Conservation (phyloP, 2,888 invertebrate species). For the Dorcus hopei region DNA sequence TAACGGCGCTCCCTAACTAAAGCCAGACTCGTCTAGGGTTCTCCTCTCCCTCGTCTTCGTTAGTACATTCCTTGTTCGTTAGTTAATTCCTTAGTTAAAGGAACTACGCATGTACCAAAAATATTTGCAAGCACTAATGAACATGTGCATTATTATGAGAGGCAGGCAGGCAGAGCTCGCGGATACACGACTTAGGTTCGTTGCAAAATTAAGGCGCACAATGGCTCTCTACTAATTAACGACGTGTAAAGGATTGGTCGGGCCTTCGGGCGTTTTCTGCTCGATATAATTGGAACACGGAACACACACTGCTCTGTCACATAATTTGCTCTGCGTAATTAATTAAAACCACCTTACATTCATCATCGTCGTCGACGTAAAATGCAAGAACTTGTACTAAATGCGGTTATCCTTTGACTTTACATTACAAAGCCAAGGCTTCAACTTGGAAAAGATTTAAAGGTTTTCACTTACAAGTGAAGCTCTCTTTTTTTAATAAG, state of each 20-base stretch:
- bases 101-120: constrained; percentile 31
- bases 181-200: constrained; percentile 11
- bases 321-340: no score
- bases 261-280: constrained; percentile 13
- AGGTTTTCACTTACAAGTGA: no score
- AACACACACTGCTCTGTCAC: no score
- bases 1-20: constrained; percentile 21
- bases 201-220: constrained; percentile 7
- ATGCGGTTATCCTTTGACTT: no score
- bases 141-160: constrained; percentile 24
- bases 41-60: constrained; percentile 28
- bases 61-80: constrained; percentile 32
- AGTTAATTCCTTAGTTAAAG: constrained; percentile 32
- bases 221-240: constrained; percentile 18
- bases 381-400: no score
- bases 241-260: constrained; percentile 9
- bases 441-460: no score
- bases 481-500: no score
- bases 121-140: constrained; percentile 32
- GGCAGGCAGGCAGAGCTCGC: constrained; percentile 1
- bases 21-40: constrained; percentile 19
- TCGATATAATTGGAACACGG: constrained; percentile 12
- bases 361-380: no score
- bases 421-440: no score
- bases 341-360: no score